A percentile compares a stretch with the other conserved stretches of the same genome.
Evolutionary conservation across 2,113 vertebrate species (phyloP).

Genomic region (Noturus placidus): DNA sequence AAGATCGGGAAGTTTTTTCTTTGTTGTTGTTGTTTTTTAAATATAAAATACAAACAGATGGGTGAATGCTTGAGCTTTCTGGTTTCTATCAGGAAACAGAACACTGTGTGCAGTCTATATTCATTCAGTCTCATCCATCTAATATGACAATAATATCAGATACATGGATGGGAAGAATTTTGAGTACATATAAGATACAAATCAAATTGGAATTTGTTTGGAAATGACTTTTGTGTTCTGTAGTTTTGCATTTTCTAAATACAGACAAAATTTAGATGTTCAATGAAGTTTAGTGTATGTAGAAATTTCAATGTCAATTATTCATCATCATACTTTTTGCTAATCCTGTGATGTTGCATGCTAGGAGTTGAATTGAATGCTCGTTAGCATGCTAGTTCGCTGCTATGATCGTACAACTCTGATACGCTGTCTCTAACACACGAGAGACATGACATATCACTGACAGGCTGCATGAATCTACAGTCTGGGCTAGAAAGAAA

Average conservation of each 20-base stretch:
- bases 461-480: neutral
- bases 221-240: neutral
- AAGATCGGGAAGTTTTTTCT: constrained; percentile 3
- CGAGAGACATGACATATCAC: neutral
- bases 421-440: neutral
- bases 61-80: neutral
- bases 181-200: neutral
- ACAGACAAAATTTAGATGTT: neutral
- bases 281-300: neutral
- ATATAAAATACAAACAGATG: constrained; percentile 7
- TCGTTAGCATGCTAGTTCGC: neutral
- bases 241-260: neutral
- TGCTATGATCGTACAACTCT: neutral
- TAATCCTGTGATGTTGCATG: neutral
- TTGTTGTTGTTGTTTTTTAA: neutral
- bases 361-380: neutral
- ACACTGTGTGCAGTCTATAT: neutral
- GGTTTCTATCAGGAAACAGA: neutral
- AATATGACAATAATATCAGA: neutral
- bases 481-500: neutral
- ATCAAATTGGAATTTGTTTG: neutral
- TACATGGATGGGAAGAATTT: neutral
- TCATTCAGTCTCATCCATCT: neutral
- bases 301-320: neutral
- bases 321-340: neutral